Base-by-base conservation (phyloP, 1,140 invertebrate species). In the Macrosteles quadrilineatus region DNA sequence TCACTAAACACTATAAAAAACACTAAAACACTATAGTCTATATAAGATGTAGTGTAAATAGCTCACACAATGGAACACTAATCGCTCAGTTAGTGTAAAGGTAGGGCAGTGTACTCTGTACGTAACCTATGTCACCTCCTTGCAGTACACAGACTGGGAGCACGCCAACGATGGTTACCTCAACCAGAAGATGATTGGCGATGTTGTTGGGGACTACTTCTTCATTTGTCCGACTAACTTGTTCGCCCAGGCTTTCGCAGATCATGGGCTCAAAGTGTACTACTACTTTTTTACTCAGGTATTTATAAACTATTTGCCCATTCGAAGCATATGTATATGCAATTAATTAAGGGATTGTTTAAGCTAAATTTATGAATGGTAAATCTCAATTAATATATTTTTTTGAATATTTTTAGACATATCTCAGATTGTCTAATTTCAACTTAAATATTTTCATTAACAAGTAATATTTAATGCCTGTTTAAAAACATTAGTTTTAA, bases 221-320 rank as follows among this genome's bases (percentile, higher is more conserved):
- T 97, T 98, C 81, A 91, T 96, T 17, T 98, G 96, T 80, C 92
- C 93, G 9, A 93, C 94, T 21, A 95, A 96, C 76, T 88, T 92
- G 72, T 95, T 96, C 76, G 94, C 94, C 4, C 87, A 95, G 81
- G 82, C 90, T 11, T 91, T 94, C 72, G 89, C 94, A 1, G 89
- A 90, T 45, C 86, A 89, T 55, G 91, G 91, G 25, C 87, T 91
- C 78, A 88, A 90, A 71, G 92, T 95, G 45, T 96, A 95, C 80
- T 96, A 95, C 77, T 98, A 98, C 81, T 98, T 94, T 80, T 95
- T 95, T 79, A 94, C 91, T 31, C 93, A 95, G 80, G 92, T 94
- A 83, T 88, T 87, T 2, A 27, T 36, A 36, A 36, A 36, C 4
- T 36, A 36, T 6, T 4, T 6, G 32, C 4, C 32, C 4, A 36